These are phyloP conservation scores for Decapterus maruadsi DNA, from an alignment of 2,797 vertebrate species.

Conservation along the genomic window DNA sequence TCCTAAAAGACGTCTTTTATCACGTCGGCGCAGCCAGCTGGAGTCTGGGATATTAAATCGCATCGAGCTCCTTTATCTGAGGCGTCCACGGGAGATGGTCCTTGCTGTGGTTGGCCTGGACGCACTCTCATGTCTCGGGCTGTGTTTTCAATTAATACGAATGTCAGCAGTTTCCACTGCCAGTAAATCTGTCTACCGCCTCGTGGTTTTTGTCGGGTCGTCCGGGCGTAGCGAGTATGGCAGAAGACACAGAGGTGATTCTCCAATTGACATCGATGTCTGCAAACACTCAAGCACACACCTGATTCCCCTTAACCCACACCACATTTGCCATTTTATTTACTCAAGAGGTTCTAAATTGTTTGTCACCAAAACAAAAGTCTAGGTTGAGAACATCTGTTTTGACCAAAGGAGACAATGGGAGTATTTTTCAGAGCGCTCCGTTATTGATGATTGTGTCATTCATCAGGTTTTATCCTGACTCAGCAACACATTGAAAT, in stretches of 20 bases:
- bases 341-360: not conserved
- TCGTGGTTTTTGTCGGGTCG: conserved; percentile 23
- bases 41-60: conserved; percentile 49
- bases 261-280: conserved; percentile 13
- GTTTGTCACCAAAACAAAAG: not conserved
- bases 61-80: conserved; percentile 40
- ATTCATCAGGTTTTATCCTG: not conserved
- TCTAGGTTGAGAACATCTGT: not conserved
- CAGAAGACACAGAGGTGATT: conserved; percentile 24
- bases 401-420: too few species aligned
- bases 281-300: conserved; percentile 15
- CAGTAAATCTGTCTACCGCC: conserved; percentile 63
- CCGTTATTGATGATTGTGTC: not conserved
- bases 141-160: conserved; percentile 74
- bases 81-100: conserved; percentile 41
- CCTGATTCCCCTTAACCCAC: not conserved
- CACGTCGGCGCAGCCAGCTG: conserved; percentile 44
- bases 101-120: conserved; percentile 50
- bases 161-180: conserved; percentile 67
- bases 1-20: conserved; percentile 47
- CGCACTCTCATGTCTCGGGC: conserved; percentile 50
- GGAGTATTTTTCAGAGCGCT: not conserved
- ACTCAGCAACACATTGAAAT: conserved; percentile 23
- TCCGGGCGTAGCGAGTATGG: conserved; percentile 16
- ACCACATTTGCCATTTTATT: not conserved